Percentiles rank a stretch among this genome's conserved stretches.
Evolutionary conservation across 2,797 vertebrate species (phyloP).

Genomic region (Atherinosoma microstoma): DNA sequence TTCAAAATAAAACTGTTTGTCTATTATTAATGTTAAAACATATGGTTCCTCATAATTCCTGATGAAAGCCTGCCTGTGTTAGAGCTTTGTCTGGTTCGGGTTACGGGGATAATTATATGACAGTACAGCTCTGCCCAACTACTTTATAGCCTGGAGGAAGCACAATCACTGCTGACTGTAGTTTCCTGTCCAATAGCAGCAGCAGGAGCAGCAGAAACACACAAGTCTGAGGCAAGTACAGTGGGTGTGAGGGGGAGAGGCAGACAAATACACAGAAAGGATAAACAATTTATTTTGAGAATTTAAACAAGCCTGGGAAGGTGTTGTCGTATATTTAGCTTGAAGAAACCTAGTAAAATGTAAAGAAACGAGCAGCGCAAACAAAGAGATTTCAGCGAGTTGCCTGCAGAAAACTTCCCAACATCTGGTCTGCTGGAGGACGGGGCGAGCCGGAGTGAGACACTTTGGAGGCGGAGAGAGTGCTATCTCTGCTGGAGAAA

Average conservation of each 20-base stretch:
- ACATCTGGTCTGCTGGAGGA: slow-evolving; percentile 76
- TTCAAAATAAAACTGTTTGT: slow-evolving; percentile 11
- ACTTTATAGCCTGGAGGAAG: slow-evolving; percentile 83
- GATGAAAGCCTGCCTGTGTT: slow-evolving; percentile 61
- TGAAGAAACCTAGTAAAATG: slow-evolving; percentile 14
- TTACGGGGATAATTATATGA: slow-evolving; percentile 81
- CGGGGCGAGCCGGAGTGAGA: slow-evolving; percentile 65
- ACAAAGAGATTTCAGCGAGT: slow-evolving; percentile 47
- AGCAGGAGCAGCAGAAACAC: slow-evolving; percentile 30
- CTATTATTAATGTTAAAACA: slow-evolving; percentile 53
- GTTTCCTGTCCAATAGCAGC: slow-evolving; percentile 83
- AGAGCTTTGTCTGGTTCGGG: slow-evolving; percentile 69
- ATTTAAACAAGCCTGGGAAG: slow-evolving; percentile 14
- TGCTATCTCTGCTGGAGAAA: slow-evolving; percentile 47
- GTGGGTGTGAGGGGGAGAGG: slow-evolving; percentile 59
- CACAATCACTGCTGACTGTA: slow-evolving; percentile 82
- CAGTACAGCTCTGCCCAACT: slow-evolving; percentile 77
- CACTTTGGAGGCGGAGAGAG: slow-evolving; percentile 73
- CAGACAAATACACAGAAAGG: slow-evolving; percentile 32
- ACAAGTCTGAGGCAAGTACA: slow-evolving; percentile 59
- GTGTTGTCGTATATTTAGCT: slow-evolving; percentile 14
- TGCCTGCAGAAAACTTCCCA: slow-evolving; percentile 51
- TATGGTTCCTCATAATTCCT: slow-evolving; percentile 47
- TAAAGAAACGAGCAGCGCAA: slow-evolving; percentile 35
- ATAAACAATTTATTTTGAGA: slow-evolving; percentile 8